Percentiles rank a stretch among this genome's conserved stretches.
These are phyloP conservation scores for Netelia fuscicornis DNA, from an alignment of 2,888 invertebrate genomes.

Conservation along the genomic window DNA sequence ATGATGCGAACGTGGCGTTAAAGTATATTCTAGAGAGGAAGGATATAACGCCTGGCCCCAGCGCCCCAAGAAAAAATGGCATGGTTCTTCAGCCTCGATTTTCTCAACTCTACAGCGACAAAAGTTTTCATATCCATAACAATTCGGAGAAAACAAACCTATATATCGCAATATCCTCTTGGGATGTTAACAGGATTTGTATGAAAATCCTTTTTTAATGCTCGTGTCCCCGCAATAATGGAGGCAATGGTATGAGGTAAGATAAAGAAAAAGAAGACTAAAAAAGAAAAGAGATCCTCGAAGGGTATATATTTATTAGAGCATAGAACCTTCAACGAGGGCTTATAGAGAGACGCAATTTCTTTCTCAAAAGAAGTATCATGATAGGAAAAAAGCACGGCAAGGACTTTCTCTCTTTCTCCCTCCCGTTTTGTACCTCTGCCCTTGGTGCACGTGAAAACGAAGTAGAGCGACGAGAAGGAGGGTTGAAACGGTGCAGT, in stretches of 20 bases:
- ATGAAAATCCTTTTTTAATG: conserved; percentile 46
- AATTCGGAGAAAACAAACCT: conserved; percentile 39
- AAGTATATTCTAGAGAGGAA: conserved; percentile 64
- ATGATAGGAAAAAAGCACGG: conserved; percentile 7
- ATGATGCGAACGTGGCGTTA: conserved; percentile 55
- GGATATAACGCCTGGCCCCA: conserved; percentile 12
- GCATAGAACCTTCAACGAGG: conserved; percentile 25
- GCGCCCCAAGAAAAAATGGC: conserved; percentile 10
- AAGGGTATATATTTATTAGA: conserved; percentile 48
- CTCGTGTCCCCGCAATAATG: conserved; percentile 22
- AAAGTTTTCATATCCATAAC: conserved; percentile 57
- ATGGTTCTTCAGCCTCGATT: conserved; percentile 8
- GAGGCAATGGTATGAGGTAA: conserved; percentile 18
- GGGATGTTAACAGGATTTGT: conserved; percentile 33
- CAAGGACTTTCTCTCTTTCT: neutral
- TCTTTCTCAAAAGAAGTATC: conserved; percentile 51
- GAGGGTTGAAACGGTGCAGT: conserved; percentile 50
- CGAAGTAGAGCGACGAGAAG: conserved; percentile 44
- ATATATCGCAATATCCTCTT: conserved; percentile 18
- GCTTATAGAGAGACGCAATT: conserved; percentile 51
- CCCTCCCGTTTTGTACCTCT: neutral
- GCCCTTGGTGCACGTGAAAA: conserved; percentile 35
- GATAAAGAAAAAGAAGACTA: conserved; percentile 12
- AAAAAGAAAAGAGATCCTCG: conserved; percentile 1
- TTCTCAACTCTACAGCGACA: conserved; percentile 27